These are phyloP conservation scores for Cistogaster globosa DNA, from an alignment of 2,888 invertebrate genomes.

Conservation along the genomic window DNA sequence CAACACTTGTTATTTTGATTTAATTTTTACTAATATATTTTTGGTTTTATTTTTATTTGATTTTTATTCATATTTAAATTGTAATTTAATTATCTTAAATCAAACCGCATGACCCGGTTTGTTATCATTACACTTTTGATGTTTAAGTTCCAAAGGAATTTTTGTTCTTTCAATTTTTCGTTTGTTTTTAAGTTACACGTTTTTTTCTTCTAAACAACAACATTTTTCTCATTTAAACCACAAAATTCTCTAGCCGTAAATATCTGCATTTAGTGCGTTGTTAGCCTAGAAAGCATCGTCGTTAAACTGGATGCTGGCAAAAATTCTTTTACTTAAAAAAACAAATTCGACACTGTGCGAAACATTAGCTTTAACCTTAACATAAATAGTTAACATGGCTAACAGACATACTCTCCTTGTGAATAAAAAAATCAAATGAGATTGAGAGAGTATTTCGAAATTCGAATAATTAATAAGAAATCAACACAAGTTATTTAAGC, in stretches of 20 bases:
- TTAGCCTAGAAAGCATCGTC: slow-evolving; percentile 66
- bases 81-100: not conserved
- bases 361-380: slow-evolving; percentile 43
- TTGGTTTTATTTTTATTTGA: too few relatives aligned
- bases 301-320: slow-evolving; percentile 69
- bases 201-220: slow-evolving; percentile 33
- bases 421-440: not conserved
- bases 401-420: not conserved
- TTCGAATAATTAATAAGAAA: slow-evolving; percentile 13
- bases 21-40: too few relatives aligned
- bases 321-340: slow-evolving; percentile 3
- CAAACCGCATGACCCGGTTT: too few relatives aligned
- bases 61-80: not conserved
- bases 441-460: slow-evolving; percentile 11
- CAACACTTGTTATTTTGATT: too few relatives aligned
- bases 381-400: slow-evolving; percentile 30
- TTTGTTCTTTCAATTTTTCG: slow-evolving; percentile 3
- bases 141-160: not conserved
- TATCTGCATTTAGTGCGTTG: slow-evolving; percentile 58
- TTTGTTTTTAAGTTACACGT: slow-evolving; percentile 44
- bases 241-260: slow-evolving; percentile 2
- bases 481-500: not conserved
- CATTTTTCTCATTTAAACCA: slow-evolving; percentile 10
- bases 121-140: not conserved
- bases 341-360: slow-evolving; percentile 4